Evolutionary conservation across 1,140 invertebrate species (phyloP).

Genomic region (Habropoda laboriosa): DNA sequence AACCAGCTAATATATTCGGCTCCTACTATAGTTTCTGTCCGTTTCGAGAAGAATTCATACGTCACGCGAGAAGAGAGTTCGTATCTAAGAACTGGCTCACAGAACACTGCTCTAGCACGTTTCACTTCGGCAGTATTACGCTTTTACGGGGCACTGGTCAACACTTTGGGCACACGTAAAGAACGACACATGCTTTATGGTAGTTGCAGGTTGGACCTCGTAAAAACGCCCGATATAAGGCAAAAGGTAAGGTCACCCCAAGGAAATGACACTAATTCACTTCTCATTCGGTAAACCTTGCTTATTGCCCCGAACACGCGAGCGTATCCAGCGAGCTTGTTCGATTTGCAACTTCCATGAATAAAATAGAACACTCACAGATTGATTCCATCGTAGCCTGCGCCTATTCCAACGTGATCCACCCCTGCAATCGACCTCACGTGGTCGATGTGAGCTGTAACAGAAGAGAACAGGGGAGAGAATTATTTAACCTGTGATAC

Average conservation of each 20-base stretch:
- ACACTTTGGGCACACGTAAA: not conserved
- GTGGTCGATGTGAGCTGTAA: constrained; percentile 93
- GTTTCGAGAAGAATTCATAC: too few relatives aligned
- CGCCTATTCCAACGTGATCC: constrained; percentile 93
- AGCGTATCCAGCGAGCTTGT: not conserved
- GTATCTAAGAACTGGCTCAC: not conserved
- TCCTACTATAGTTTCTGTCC: too few relatives aligned
- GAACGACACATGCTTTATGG: constrained; percentile 13
- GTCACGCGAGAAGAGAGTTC: not conserved
- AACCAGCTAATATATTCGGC: too few relatives aligned
- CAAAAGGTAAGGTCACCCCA: not conserved
- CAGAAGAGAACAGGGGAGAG: constrained; percentile 33
- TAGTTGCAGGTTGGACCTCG: constrained; percentile 8
- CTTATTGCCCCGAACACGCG: not conserved
- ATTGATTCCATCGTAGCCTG: constrained; percentile 94
- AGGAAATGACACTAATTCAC: constrained; percentile 3
- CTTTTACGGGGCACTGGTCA: constrained; percentile 29
- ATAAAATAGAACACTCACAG: constrained; percentile 84
- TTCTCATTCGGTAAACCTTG: constrained; percentile 2
- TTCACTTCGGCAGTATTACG: constrained; percentile 7
- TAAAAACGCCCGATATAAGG: constrained; percentile 13
- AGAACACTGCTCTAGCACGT: not conserved
- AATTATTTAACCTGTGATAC: not conserved
- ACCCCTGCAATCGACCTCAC: constrained; percentile 91
- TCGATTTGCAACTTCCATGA: too few relatives aligned